Percentiles rank a stretch among this genome's conserved stretches.
phyloP scores from a whole-genome alignment of 2,113 vertebrate genomes.

The Polypterus senegalus region DNA sequence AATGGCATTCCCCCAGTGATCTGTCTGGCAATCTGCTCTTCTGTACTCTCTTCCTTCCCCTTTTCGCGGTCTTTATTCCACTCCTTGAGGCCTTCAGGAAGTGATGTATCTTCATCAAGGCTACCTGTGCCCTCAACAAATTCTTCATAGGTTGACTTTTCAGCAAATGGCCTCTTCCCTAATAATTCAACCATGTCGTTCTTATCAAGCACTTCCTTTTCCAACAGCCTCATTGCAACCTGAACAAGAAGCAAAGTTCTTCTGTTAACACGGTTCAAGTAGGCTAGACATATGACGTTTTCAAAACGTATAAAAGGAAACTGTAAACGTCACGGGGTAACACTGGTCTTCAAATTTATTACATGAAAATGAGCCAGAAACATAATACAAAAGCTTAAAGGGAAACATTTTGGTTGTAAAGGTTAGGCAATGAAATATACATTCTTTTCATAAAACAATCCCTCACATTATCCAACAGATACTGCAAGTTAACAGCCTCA shows the following conservation, averaged over 20 bases:
- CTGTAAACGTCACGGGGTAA: no score
- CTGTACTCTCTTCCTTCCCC: slow-evolving; percentile 57
- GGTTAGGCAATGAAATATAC: no score
- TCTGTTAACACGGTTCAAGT: slow-evolving; percentile 1
- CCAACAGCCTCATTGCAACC: slow-evolving; percentile 83
- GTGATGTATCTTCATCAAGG: slow-evolving; percentile 80
- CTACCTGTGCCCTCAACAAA: slow-evolving; percentile 93
- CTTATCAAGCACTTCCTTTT: slow-evolving; percentile 91
- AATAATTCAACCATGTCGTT: slow-evolving; percentile 84
- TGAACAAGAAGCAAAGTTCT: slow-evolving; percentile 29
- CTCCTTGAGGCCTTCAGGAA: slow-evolving; percentile 89
- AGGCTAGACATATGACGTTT: no score
- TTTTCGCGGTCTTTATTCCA: slow-evolving; percentile 82
- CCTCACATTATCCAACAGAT: no score
- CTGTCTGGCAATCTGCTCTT: slow-evolving; percentile 65
- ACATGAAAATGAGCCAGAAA: no score
- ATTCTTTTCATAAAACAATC: no score
- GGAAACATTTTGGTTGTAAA: no score
- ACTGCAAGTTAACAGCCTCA: no score
- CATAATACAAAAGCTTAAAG: no score
- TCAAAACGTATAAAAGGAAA: no score
- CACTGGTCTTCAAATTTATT: no score
- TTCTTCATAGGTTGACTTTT: slow-evolving; percentile 91
- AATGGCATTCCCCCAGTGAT: slow-evolving; percentile 62
- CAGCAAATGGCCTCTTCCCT: slow-evolving; percentile 76